These are phyloP conservation scores for Drosophila eohydei DNA, from an alignment of 2,888 invertebrate genomes.

Conservation along the genomic window DNA sequence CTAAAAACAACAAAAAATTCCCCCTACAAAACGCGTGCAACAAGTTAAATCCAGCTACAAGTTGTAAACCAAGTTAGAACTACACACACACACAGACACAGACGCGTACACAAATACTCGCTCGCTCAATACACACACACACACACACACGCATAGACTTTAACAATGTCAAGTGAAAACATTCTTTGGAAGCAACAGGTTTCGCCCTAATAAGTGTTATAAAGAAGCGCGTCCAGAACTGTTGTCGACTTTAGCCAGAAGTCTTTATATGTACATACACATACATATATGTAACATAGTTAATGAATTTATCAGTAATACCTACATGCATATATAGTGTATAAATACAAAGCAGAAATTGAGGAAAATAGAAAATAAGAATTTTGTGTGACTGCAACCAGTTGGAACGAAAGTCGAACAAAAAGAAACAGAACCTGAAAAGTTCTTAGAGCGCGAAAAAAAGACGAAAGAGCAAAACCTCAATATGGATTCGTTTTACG, in stretches of 20 bases:
- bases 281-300: conserved; percentile 14
- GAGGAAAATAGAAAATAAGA: conserved; percentile 46
- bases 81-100: conserved; percentile 25
- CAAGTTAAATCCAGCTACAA: conserved; percentile 71
- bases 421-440: conserved; percentile 41
- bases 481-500: conserved; percentile 91
- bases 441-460: conserved; percentile 61
- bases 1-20: conserved; percentile 10
- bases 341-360: conserved; percentile 28
- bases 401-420: conserved; percentile 67
- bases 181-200: conserved; percentile 81
- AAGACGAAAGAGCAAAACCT: conserved; percentile 31
- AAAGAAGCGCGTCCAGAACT: conserved; percentile 67
- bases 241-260: conserved; percentile 38
- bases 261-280: not conserved
- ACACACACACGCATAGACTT: conserved; percentile 44
- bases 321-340: conserved; percentile 16
- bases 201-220: conserved; percentile 73
- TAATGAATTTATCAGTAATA: conserved; percentile 25
- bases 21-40: conserved; percentile 64
- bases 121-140: conserved; percentile 36
- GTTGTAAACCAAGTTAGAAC: conserved; percentile 74
- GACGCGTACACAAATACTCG: conserved; percentile 25
- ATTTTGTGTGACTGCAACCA: conserved; percentile 69
- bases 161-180: conserved; percentile 80